These are phyloP conservation scores for Colinus virginianus DNA, from an alignment of 2,113 vertebrate species.

Conservation along the genomic window DNA sequence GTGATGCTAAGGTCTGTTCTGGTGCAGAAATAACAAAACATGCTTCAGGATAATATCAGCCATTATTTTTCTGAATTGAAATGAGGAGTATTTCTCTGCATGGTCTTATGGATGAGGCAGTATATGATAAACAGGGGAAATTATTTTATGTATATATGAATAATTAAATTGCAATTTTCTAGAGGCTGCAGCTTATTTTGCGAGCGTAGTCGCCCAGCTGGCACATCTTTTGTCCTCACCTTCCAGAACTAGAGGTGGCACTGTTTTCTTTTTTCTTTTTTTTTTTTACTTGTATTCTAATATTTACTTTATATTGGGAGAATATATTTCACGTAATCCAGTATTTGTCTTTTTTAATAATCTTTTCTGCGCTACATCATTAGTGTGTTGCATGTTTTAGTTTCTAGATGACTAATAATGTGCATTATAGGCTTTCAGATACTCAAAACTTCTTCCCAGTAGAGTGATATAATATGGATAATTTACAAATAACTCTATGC, in stretches of 20 bases:
- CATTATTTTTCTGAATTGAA: background rate
- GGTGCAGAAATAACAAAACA: background rate
- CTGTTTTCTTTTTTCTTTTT: no score
- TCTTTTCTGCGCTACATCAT: background rate
- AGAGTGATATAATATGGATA: background rate
- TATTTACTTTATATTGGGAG: background rate
- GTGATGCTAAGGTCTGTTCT: background rate
- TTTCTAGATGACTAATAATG: background rate
- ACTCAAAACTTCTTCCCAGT: background rate
- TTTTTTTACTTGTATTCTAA: background rate
- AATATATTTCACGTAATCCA: background rate
- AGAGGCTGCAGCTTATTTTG: background rate
- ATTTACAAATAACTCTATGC: background rate
- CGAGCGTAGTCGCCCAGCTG: background rate
- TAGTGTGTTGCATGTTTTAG: background rate
- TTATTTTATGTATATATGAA: background rate
- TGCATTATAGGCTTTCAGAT: background rate
- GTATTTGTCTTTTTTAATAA: background rate
- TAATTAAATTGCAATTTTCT: background rate
- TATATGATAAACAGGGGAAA: background rate
- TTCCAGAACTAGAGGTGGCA: background rate
- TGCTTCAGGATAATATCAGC: background rate
- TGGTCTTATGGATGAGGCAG: background rate
- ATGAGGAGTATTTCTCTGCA: background rate
- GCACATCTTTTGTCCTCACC: background rate